These are phyloP conservation scores for Mobula birostris DNA, from an alignment of 2,113 vertebrate species.

Conservation along the genomic window DNA sequence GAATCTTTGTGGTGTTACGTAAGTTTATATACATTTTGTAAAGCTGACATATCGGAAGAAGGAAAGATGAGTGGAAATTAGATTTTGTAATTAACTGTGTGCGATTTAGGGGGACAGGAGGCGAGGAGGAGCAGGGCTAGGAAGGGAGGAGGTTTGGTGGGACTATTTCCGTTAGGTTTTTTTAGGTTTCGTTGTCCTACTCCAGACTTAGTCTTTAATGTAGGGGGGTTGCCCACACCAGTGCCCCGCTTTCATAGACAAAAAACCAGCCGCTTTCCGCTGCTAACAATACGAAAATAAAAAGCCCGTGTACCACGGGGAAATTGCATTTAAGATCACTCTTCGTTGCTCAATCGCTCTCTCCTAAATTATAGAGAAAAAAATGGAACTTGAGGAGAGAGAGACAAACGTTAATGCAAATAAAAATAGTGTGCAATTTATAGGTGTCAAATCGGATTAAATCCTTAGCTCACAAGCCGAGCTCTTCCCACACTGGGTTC, in stretches of 20 bases:
- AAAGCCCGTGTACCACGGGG: too few species aligned
- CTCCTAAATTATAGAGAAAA: not conserved
- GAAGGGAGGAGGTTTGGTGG: too few species aligned
- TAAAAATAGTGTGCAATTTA: conserved; percentile 4
- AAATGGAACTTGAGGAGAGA: not conserved
- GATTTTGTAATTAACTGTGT: conserved; percentile 42
- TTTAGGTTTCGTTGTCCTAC: not conserved
- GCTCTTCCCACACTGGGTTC: not conserved
- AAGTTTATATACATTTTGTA: not conserved
- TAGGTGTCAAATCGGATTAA: conserved; percentile 13
- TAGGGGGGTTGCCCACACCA: not conserved
- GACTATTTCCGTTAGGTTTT: not conserved
- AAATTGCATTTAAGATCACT: not conserved
- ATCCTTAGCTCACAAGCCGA: too few species aligned
- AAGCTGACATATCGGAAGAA: conserved; percentile 22
- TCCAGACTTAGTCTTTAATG: not conserved
- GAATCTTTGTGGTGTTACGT: not conserved
- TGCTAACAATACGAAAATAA: not conserved
- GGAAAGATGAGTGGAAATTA: conserved; percentile 42
- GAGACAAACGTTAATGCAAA: not conserved
- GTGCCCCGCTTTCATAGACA: not conserved
- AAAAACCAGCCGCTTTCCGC: not conserved
- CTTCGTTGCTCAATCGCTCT: not conserved
- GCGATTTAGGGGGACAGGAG: conserved; percentile 5
- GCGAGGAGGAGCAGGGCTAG: too few species aligned